Conservation (phyloP, 2,797 vertebrate genomes). For the Hafferia zeledoni region DNA sequence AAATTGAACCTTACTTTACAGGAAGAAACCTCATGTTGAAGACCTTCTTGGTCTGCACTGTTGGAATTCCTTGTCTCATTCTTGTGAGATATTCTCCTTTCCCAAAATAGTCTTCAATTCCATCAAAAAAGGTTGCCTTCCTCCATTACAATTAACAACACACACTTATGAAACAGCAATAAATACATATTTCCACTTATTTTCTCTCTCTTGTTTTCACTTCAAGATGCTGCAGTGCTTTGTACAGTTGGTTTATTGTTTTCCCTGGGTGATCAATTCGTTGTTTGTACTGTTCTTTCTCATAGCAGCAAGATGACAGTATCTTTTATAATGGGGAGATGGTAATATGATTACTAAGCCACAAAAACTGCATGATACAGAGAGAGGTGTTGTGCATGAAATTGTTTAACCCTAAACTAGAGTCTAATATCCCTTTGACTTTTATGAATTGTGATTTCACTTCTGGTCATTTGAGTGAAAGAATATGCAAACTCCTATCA, state of each 20-base stretch:
- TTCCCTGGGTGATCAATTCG: neutral
- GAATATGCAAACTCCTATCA: neutral
- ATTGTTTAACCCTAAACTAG: neutral
- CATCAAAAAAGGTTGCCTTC: neutral
- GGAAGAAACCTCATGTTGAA: neutral
- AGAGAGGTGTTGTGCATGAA: neutral
- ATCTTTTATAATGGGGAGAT: neutral
- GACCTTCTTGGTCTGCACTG: neutral
- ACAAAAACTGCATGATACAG: neutral
- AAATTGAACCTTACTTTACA: neutral
- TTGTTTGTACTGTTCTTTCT: neutral
- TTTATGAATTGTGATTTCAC: neutral
- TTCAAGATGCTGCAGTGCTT: rapidly evolving
- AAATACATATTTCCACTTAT: neutral
- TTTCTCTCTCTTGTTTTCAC: neutral
- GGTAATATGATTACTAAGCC: neutral
- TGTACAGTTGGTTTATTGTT: neutral
- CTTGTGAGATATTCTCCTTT: neutral
- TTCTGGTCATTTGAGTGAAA: neutral
- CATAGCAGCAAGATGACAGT: neutral
- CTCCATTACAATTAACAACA: neutral
- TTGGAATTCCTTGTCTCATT: neutral
- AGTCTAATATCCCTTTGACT: neutral
- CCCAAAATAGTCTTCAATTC: neutral
- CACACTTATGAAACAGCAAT: neutral